A percentile compares a stretch with the other conserved stretches of the same genome.
Evolutionary conservation across 1,140 invertebrate species (phyloP).

Genomic region (Caerostris darwini): DNA sequence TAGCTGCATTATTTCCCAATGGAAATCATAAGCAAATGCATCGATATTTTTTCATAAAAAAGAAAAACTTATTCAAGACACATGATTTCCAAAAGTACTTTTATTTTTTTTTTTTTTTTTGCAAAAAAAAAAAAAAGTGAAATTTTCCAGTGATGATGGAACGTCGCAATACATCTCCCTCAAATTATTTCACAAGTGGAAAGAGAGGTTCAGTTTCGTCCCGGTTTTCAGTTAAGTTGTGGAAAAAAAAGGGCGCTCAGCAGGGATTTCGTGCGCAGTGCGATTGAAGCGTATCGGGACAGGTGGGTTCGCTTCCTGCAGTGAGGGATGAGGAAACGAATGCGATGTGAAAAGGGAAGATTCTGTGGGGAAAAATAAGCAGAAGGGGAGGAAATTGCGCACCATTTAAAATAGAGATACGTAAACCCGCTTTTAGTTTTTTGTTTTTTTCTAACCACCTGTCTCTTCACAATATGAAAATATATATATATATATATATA

Average conservation of each 20-base stretch:
- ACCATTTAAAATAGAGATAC: no score
- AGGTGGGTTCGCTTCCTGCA: constrained; percentile 3
- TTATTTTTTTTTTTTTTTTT: no score
- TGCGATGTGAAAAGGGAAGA: background rate
- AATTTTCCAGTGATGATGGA: background rate
- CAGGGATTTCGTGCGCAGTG: background rate
- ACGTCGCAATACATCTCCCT: background rate
- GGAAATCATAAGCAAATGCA: no score
- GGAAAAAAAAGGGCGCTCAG: background rate
- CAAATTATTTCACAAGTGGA: background rate
- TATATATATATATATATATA: no score
- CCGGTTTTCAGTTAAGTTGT: background rate
- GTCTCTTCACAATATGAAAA: no score
- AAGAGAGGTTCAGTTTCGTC: background rate
- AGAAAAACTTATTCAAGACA: no score
- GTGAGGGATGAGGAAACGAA: constrained; percentile 5
- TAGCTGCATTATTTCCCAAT: no score
- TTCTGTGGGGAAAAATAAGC: background rate
- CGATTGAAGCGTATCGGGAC: constrained; percentile 2
- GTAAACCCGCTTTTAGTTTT: no score
- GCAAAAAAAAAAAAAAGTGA: no score
- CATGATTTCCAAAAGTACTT: no score
- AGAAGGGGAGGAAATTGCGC: background rate
- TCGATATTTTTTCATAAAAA: no score
- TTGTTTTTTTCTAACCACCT: no score